Conservation (phyloP, 2,113 vertebrate species). For the Eudorcas thomsonii region DNA sequence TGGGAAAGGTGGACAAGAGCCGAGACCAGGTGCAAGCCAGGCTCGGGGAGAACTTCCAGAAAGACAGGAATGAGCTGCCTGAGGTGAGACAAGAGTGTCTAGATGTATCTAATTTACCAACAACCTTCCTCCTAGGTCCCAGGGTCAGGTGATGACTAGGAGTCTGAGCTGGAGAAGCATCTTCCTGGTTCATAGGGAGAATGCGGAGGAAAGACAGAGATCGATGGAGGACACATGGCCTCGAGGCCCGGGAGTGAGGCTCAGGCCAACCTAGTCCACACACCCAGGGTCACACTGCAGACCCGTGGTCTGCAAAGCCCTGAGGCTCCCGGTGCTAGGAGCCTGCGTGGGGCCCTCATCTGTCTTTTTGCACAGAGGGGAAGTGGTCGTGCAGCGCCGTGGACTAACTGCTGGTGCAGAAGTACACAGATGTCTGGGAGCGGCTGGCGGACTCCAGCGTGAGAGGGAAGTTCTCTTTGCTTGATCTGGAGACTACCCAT, state of each 20-base stretch:
- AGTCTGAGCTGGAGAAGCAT: neutral
- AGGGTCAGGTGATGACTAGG: neutral
- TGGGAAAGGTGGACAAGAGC: neutral
- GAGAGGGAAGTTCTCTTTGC: fast-evolving
- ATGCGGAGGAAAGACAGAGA: neutral
- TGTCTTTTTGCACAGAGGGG: neutral
- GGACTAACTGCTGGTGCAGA: conserved; percentile 19
- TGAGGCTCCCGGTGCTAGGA: fast-evolving
- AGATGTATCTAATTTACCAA: neutral
- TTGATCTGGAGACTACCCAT: neutral
- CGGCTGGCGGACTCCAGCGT: fast-evolving
- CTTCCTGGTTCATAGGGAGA: no score
- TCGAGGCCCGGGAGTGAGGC: no score
- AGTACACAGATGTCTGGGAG: conserved; percentile 43
- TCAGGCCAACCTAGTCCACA: neutral
- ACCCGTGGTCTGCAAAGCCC: fast-evolving
- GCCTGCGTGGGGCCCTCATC: fast-evolving
- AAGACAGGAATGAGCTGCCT: no score
- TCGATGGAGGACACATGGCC: fast-evolving
- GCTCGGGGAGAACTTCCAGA: neutral
- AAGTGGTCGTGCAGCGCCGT: fast-evolving
- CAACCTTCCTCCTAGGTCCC: no score
- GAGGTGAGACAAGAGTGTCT: no score
- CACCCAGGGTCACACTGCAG: fast-evolving
- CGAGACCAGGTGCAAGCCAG: fast-evolving